A percentile compares a stretch with the other conserved stretches of the same genome.
phyloP scores from a whole-genome alignment of 1,140 invertebrate genomes.

The Venustaconcha ellipsiformis region DNA sequence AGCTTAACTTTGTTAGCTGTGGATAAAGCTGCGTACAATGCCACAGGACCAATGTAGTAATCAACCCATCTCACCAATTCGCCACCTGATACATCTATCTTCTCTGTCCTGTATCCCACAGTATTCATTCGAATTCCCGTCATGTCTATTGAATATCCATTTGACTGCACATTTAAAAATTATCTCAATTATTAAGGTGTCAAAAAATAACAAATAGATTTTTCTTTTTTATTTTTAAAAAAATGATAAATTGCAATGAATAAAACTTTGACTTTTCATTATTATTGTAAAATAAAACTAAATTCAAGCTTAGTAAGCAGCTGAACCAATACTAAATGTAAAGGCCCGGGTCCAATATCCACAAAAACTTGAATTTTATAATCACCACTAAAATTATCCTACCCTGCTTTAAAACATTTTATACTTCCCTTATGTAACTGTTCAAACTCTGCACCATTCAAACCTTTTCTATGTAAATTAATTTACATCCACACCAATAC shows the following conservation, averaged over 20 bases:
- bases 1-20: constrained; percentile 47
- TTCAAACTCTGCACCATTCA: no score
- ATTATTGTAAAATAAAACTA: neutral
- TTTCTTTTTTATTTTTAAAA: neutral
- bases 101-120: constrained; percentile 38
- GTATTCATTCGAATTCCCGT: constrained; percentile 42
- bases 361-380: no score
- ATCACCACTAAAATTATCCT: no score
- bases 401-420: no score
- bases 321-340: neutral
- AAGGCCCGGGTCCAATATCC: no score
- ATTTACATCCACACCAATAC: no score
- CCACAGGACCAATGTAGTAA: constrained; percentile 46
- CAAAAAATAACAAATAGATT: neutral
- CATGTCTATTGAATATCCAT: constrained; percentile 35
- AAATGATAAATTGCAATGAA: neutral
- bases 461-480: no score
- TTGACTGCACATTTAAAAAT: constrained; percentile 27
- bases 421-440: no score
- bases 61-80: constrained; percentile 46
- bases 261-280: neutral
- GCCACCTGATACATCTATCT: constrained; percentile 27
- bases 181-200: neutral
- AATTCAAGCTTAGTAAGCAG: neutral
- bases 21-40: constrained; percentile 38